Percentiles rank a stretch among this genome's conserved stretches.
Evolutionary conservation across 1,140 invertebrate genomes (phyloP).

Genomic region (Plutomurus gul): DNA sequence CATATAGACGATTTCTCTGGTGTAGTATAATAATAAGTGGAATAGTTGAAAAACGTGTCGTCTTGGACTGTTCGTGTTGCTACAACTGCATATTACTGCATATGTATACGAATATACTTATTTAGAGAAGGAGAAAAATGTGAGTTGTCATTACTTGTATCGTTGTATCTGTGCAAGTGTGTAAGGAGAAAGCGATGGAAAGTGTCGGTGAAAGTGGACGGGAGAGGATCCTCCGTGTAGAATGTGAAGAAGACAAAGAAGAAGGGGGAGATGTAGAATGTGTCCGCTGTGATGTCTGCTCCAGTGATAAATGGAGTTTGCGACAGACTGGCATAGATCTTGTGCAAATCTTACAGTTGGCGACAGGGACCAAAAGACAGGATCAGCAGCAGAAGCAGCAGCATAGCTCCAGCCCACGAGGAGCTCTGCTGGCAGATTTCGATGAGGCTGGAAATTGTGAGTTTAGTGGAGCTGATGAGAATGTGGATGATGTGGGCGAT

Average conservation of each 20-base stretch:
- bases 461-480: background rate
- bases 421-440: background rate
- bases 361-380: background rate
- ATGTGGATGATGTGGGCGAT: background rate
- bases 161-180: background rate
- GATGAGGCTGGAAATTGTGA: background rate
- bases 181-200: background rate
- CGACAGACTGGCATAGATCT: constrained; percentile 22
- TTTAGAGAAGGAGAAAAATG: too few relatives aligned
- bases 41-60: too few relatives aligned
- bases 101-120: too few relatives aligned
- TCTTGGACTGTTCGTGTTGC: too few relatives aligned
- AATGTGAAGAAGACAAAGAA: background rate
- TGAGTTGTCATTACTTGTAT: too few relatives aligned
- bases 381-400: background rate
- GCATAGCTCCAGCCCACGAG: background rate
- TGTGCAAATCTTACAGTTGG: constrained; percentile 8
- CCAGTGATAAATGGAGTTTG: constrained; percentile 26
- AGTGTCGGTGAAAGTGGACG: background rate
- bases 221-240: background rate
- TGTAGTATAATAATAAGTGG: too few relatives aligned
- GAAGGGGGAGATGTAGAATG: background rate
- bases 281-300: too few relatives aligned
- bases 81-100: too few relatives aligned
- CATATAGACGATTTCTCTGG: too few relatives aligned